Conservation (phyloP, 2,113 vertebrate genomes). For the Tympanuchus pallidicinctus region DNA sequence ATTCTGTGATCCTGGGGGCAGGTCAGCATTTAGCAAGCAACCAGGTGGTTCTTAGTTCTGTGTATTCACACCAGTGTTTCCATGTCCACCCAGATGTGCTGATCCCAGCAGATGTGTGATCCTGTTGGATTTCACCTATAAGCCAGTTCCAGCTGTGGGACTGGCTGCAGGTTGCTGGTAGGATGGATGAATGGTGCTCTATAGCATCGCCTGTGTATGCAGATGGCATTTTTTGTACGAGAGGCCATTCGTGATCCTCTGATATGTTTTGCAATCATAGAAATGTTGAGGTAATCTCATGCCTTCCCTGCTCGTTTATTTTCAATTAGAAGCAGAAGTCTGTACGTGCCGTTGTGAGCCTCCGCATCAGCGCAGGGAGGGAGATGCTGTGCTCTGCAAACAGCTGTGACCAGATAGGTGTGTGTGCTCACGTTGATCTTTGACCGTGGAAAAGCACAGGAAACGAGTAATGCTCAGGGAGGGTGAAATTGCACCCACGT, state of each 20-base stretch:
- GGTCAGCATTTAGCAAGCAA: background rate
- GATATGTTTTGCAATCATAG: background rate
- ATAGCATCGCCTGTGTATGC: background rate
- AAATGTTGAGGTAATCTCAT: background rate
- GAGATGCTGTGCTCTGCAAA: background rate
- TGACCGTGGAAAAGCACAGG: background rate
- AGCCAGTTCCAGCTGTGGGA: background rate
- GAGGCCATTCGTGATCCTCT: background rate
- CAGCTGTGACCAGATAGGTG: background rate
- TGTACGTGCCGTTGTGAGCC: background rate
- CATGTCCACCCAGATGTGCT: background rate
- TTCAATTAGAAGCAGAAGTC: background rate
- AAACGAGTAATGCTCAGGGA: background rate
- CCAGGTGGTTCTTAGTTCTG: background rate
- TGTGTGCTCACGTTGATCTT: background rate
- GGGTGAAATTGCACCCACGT: background rate
- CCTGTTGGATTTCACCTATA: background rate
- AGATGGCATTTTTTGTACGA: background rate
- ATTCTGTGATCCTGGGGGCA: background rate
- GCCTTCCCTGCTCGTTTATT: background rate
- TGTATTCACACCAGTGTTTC: background rate
- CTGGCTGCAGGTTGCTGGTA: background rate
- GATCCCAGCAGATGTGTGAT: accelerated
- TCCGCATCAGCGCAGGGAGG: background rate
- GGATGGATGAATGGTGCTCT: background rate